phyloP scores from a whole-genome alignment of 2,888 invertebrate genomes.

The Flexamia atlantica region DNA sequence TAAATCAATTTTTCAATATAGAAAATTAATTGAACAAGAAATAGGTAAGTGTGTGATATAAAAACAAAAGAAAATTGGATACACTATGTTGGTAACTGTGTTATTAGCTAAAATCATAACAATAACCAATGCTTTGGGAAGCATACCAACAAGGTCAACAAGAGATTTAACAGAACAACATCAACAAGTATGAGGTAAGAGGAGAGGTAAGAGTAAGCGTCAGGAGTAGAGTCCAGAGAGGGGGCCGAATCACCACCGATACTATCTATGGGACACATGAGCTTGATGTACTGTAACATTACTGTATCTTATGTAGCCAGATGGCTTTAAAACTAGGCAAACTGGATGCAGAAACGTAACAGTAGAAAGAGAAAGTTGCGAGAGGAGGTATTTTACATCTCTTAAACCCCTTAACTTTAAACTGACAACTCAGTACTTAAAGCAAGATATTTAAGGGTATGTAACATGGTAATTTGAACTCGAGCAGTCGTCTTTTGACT shows the following conservation, averaged over 20 bases:
- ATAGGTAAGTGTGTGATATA: neutral
- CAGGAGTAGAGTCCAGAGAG: constrained; percentile 14
- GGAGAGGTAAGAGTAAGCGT: constrained; percentile 24
- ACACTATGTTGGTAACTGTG: constrained; percentile 45
- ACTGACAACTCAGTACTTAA: constrained; percentile 44
- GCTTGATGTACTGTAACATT: constrained; percentile 64
- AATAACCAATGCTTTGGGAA: constrained; percentile 55
- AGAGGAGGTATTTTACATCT: constrained; percentile 40
- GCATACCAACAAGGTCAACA: constrained; percentile 51
- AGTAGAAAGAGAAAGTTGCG: constrained; percentile 54
- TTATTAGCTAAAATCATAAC: constrained; percentile 49
- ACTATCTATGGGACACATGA: constrained; percentile 62
- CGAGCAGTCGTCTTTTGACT: constrained; percentile 37
- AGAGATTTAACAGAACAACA: constrained; percentile 60
- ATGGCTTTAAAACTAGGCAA: constrained; percentile 62
- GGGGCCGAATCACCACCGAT: constrained; percentile 17
- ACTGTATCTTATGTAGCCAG: constrained; percentile 65
- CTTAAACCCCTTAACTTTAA: constrained; percentile 56
- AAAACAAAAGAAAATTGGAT: constrained; percentile 22
- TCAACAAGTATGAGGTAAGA: constrained; percentile 61
- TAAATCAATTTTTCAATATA: too few species aligned
- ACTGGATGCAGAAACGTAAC: constrained; percentile 62
- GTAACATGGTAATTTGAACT: constrained; percentile 34
- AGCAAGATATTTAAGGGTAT: constrained; percentile 48
- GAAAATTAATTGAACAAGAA: too few species aligned